Evolutionary conservation across 2,797 vertebrate species (phyloP), one percentile per base, ranked within the genome.

Genomic region (Apogon hyalosoma): DNA sequence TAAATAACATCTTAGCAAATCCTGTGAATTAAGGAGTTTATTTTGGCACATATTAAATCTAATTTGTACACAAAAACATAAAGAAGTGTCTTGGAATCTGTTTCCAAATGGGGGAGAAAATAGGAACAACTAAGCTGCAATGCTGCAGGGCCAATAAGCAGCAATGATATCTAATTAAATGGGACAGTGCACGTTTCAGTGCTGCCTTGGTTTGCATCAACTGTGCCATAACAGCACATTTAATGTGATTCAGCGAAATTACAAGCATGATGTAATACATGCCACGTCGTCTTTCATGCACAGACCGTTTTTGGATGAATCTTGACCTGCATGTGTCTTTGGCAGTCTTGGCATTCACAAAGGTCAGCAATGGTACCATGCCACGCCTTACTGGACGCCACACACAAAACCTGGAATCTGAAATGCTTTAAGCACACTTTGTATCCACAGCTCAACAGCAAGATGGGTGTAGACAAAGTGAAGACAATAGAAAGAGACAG

Each of bases 161-260:
- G 63, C 77, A 82, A 86, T 88, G 75, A 80, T 63, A 64, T 40
- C 69, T 88, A 83, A 89, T 91, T 87, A 87, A 87, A 87, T 79
- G 60, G 77, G 67, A 80, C 79, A 56, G 52, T 63, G 64, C 69
- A 70, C 84, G 76, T 69, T 73, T 46, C 57, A 72, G 62, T 73
- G 70, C 64, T 73, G 76, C 57, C 54, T 79, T 58, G 53, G 79
- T 54, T 47, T 53, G 56, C 56, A 41, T 41, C 31, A 59, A 51
- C 18, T 52, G 21, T 56, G 55, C 55, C 31, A 52, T 41, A 28
- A 64, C 50, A 58, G 74, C 48, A 43, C 46, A 64, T 7, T 43
- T 60, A 56, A 60, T 3, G 15, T 75, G 80, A 84, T 82, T 73
- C 66, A 66, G 68, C 77, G 63, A 54, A 81, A 86, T 73, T 40